Percentiles rank a stretch among this genome's conserved stretches.
Conservation (phyloP, 2,113 vertebrate genomes). For the Callopanchax toddi region DNA sequence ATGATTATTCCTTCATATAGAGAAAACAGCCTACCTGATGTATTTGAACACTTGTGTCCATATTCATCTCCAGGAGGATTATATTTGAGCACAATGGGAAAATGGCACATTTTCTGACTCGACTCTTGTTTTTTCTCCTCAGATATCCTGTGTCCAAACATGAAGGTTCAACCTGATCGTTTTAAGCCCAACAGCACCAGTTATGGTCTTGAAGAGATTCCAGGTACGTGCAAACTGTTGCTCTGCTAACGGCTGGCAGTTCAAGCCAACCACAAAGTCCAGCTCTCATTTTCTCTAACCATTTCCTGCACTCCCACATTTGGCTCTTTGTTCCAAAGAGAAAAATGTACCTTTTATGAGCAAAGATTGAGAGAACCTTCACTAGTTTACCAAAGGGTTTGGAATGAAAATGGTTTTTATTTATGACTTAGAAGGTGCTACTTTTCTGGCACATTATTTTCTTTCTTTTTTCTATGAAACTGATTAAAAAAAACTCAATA, state of each 20-base stretch:
- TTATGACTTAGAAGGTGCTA: conserved; percentile 16
- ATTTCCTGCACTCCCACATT: conserved; percentile 33
- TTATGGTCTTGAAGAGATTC: conserved; percentile 87
- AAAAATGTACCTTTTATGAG: neutral
- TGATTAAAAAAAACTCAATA: neutral
- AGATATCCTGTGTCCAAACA: conserved; percentile 96
- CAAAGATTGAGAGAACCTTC: conserved; percentile 2
- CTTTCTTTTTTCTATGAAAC: conserved; percentile 2
- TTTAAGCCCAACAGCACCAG: conserved; percentile 86
- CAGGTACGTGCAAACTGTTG: conserved; percentile 83
- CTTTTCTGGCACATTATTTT: neutral
- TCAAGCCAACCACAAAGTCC: conserved; percentile 26
- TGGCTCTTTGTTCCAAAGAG: neutral
- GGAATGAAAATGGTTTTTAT: conserved; percentile 31
- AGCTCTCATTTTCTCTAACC: conserved; percentile 32
- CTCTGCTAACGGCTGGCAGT: conserved; percentile 24
- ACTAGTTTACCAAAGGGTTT: neutral
- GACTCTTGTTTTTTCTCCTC: conserved; percentile 56
- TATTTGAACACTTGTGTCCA: no score
- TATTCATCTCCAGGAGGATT: no score
- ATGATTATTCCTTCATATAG: no score
- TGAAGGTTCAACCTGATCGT: conserved; percentile 88
- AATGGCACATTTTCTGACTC: no score
- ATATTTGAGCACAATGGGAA: no score
- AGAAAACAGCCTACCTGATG: no score